phyloP scores from a whole-genome alignment of 2,113 vertebrate species.

The Cercopithecus mona region DNA sequence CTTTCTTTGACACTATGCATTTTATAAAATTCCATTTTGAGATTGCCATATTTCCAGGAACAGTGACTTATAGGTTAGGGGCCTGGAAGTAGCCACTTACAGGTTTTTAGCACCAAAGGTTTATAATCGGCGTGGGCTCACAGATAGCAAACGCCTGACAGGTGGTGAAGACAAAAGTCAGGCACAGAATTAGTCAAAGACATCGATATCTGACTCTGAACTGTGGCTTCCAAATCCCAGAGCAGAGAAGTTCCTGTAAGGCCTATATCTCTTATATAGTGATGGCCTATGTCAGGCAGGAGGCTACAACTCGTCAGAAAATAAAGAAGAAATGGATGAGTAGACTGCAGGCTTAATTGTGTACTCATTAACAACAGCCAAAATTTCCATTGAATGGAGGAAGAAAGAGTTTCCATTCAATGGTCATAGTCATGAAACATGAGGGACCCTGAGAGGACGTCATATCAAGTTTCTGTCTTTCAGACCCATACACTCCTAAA shows the following conservation, averaged over 20 bases:
- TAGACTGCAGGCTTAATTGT: background rate
- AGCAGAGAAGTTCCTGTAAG: background rate
- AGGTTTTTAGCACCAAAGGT: background rate
- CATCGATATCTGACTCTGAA: background rate
- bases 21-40: slow-evolving; percentile 23
- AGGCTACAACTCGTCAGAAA: background rate
- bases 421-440: background rate
- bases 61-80: background rate
- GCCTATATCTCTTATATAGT: background rate
- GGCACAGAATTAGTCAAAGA: background rate
- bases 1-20: background rate
- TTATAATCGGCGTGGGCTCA: background rate
- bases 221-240: background rate
- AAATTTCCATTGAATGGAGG: background rate
- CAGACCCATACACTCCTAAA: background rate
- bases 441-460: background rate
- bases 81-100: background rate
- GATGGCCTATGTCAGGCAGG: background rate
- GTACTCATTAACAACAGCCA: background rate
- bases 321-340: background rate
- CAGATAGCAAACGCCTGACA: background rate
- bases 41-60: background rate
- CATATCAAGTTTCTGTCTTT: background rate
- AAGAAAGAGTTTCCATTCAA: background rate
- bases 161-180: background rate